Percentiles rank a stretch among this genome's conserved stretches.
Conservation (phyloP, 2,888 invertebrate genomes). For the Sturmia bella region DNA sequence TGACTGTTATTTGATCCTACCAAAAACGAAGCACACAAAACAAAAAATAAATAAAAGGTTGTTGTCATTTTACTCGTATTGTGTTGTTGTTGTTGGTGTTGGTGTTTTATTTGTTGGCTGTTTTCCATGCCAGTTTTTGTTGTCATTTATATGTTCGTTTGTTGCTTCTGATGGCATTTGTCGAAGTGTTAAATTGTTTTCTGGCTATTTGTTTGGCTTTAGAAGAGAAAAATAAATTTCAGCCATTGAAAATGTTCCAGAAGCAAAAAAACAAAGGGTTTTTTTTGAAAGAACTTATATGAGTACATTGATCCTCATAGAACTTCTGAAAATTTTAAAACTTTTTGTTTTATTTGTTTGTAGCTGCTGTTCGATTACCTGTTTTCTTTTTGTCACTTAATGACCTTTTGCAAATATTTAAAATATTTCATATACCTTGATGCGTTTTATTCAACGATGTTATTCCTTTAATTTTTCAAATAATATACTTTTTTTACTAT, state of each 20-base stretch:
- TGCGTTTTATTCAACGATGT: too few relatives aligned
- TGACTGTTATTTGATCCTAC: conserved; percentile 55
- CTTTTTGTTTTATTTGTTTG: too few relatives aligned
- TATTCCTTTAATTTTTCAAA: too few relatives aligned
- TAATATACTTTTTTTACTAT: too few relatives aligned
- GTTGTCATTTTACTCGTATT: conserved; percentile 37
- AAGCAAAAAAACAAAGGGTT: not conserved
- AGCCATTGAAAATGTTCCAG: not conserved
- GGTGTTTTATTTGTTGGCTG: conserved; percentile 12
- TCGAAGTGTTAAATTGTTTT: conserved; percentile 64
- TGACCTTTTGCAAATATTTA: too few relatives aligned
- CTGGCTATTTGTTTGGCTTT: conserved; percentile 30
- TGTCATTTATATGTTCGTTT: not conserved
- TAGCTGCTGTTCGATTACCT: not conserved
- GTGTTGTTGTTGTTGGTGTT: conserved; percentile 17
- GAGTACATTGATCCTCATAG: too few relatives aligned
- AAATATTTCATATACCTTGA: too few relatives aligned
- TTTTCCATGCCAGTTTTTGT: conserved; percentile 19
- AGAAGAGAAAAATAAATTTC: conserved; percentile 22
- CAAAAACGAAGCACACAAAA: too few relatives aligned
- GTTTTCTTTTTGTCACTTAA: not conserved
- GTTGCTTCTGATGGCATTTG: conserved; percentile 47
- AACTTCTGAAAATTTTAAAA: not conserved
- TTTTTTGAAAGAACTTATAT: too few relatives aligned
- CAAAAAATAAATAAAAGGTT: too few relatives aligned